Conservation (phyloP, 2,797 vertebrate genomes). For the Cercopithecus petaurista region DNA sequence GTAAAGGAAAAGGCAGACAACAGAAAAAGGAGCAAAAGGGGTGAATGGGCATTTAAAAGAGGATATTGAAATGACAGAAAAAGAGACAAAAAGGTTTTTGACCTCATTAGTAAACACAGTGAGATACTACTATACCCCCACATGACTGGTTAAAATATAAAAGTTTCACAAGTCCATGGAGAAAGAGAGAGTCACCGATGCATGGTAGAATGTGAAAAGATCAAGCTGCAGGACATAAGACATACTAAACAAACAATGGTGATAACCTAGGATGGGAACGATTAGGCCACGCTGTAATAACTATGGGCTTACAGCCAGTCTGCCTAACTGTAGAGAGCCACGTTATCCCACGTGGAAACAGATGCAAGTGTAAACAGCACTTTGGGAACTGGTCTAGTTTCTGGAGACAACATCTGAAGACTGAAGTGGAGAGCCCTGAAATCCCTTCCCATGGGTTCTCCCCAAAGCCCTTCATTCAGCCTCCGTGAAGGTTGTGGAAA, state of each 20-base stretch:
- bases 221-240: neutral
- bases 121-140: neutral
- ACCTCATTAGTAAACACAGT: neutral
- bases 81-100: neutral
- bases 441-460: neutral
- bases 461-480: neutral
- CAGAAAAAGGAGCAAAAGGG: neutral
- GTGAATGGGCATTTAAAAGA: neutral
- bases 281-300: neutral
- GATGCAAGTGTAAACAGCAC: neutral
- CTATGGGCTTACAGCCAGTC: neutral
- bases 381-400: constrained; percentile 35
- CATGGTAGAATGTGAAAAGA: neutral
- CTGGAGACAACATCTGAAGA: constrained; percentile 1
- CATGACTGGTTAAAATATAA: neutral
- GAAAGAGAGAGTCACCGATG: neutral
- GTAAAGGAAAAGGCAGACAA: neutral
- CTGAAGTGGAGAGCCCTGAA: neutral
- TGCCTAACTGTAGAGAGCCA: neutral
- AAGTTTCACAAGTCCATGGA: neutral
- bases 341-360: neutral
- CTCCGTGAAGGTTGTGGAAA: no score
- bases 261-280: neutral
- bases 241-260: neutral
- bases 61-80: neutral